Percentiles rank a stretch among this genome's conserved stretches.
Evolutionary conservation across 2,113 vertebrate genomes (phyloP).

Genomic region (Malurus cyaneus): DNA sequence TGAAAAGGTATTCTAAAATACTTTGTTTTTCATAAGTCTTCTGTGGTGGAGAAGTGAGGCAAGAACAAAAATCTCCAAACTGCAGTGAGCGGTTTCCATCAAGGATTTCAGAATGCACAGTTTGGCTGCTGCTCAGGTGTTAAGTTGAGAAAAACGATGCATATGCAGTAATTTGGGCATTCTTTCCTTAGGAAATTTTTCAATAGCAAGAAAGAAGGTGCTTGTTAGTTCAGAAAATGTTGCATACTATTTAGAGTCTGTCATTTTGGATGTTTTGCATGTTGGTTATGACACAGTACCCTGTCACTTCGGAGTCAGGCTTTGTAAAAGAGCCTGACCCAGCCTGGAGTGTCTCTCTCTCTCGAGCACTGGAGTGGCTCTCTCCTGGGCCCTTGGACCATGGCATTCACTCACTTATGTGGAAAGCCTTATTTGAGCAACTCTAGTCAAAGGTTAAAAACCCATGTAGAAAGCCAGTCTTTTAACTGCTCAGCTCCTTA

Average conservation of each 20-base stretch:
- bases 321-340: not conserved
- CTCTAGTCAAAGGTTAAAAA: slow-evolving; percentile 6
- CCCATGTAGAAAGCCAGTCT: not conserved
- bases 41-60: not conserved
- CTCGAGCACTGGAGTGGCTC: not conserved
- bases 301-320: not conserved
- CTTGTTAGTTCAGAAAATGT: not conserved
- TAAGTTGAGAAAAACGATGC: not conserved
- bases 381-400: not conserved
- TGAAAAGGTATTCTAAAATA: not conserved
- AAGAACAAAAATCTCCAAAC: not conserved
- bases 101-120: not conserved
- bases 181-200: not conserved
- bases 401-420: not conserved
- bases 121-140: not conserved
- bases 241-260: not conserved
- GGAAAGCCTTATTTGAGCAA: not conserved
- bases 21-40: not conserved
- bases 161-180: not conserved
- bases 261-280: not conserved
- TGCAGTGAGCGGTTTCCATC: not conserved
- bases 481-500: slow-evolving; percentile 13
- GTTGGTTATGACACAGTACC: not conserved
- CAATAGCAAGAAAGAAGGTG: not conserved
- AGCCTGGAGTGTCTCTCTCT: not conserved